Base-by-base conservation (phyloP, 2,888 invertebrate species). In the Cephus pygmeus region DNA sequence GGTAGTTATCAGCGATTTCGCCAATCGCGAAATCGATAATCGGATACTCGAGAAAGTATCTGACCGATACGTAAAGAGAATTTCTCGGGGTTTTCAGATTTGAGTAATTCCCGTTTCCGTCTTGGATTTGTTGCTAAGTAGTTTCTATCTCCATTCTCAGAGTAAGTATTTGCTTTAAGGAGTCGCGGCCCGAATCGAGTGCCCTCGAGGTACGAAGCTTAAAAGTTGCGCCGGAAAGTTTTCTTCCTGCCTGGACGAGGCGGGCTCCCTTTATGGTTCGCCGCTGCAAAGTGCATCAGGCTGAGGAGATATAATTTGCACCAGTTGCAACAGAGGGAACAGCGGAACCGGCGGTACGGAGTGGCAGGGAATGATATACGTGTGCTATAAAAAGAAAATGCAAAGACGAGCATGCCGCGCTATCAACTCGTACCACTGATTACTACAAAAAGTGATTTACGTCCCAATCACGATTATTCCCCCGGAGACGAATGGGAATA, bases 161-260 rank as follows among this genome's bases (percentile, higher is more conserved):
- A 75, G 78, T 73, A 78, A 79, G 77, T 79, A 79, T 79, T 77
- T 78, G 75, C 69, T 79, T 74, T 74, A 68, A 76, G 75, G 34
- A 76, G 36, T 56, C 56, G 23, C 56, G 56, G 56, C 23, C 9
- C 56, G 56, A 56, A 23, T 56, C 56, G 56, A 56, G 56, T 56
- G 56, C 56, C 56, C 56, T 56, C 23, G 15, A 56, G 56, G 56
- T 56, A 56, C 56, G 56, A 56, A 56, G 56, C 56, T 56, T 56
- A 56, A 56, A 56, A 56, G 56, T 56, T 56, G 23, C 56, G 56
- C 56, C 56, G 56, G 56, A 23, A 56, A 56, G 23, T 56, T 56
- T 56, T 56, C 56, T 56, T 56, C 56, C 56, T 23, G 56, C 56
- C 56, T 56, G 56, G 23, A 56, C 23, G 56, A 56, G 56, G 23